Base-by-base conservation (phyloP, 1,140 invertebrate genomes). In the Sminthurides bifidus region DNA sequence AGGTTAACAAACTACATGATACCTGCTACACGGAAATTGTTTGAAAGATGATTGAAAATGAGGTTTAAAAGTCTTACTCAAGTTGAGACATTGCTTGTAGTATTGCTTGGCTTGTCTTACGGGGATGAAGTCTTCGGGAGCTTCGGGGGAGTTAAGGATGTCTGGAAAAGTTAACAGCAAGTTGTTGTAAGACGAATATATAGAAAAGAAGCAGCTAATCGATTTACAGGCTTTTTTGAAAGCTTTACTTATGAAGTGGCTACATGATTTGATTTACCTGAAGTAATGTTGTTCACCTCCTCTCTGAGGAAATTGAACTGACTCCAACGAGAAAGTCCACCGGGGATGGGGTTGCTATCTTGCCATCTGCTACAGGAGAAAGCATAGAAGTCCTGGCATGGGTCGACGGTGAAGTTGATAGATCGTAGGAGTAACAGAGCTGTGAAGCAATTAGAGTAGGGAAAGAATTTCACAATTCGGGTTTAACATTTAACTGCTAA, bases 311-410 rank as follows among this genome's bases (percentile, higher is more conserved):
- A n/a, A 33, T 64, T 52, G 41, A 64, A 64, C 27, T 54, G 38
- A 27, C 53, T 53, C 61, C 61, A 64, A 12, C 61, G 37, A 19
- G 61, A 61, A 5, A 31, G 8, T 23, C 23, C 17, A 15, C 44
- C 30, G 3, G 89, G 89, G 58, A 92, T 89, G 0, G 84, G 84
- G 72, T 92, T 86, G 38, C 80, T 73, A 26, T 78, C 77, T 26
- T 81, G 79, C 88, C 88, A 92, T 60, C 87, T 85, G 15, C 88
- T 88, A 68, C 90, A 94, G 0, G 88, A 82, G 66, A 83, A 94
- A 66, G 57, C 24, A 59, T 76, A 79, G 63, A 80, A 80, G 64
- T 80, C 76, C 15, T 75, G 65, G 62, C 79, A 80, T 0, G 79
- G 79, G 61, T 78, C 67, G 1, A 74, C 70, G 3, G 54, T 61